Evolutionary conservation across 1,140 invertebrate genomes (phyloP), one percentile per base, ranked within the genome.

Genomic region (Mesaphorura yosii): DNA sequence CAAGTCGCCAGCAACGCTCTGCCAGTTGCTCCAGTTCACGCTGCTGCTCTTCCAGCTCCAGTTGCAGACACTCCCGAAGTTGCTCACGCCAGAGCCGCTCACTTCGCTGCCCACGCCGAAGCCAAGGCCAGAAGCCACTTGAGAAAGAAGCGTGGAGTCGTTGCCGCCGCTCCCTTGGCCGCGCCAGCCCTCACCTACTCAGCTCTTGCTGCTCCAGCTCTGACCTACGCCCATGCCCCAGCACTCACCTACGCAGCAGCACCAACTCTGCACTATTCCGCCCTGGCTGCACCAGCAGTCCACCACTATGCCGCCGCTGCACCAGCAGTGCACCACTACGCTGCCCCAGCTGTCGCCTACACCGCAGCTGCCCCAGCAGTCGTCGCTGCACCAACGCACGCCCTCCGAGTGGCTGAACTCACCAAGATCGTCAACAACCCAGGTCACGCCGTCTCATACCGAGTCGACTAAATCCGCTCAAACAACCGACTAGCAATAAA

Each of bases 1-100:
- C 73, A 76, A 44, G 76, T 72, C 22, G 70, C 71, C 48, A 66
- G 64, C 60, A 72, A 72, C 55, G 69, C 69, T 57, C 71, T 77
- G 17, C 68, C 75, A 34, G 67, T 68, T 41, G 74, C 69, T n/a
- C 72, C 72, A 63, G 63, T 66, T n/a, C 66, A 66, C 57, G 60
- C 67, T 5, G 64, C 66, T 28, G 70, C 67, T 15, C 45, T 25
- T 25, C 53, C 53, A 53, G 49, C 49, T 22, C 57, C 57, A 46
- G 15, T 51, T 41, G 34, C 22, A 26, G 62, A 65, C 40, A 67
- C 65, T 27, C 59, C 64, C 26, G 67, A 68, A 57, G 67, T 68
- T 12, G 55, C 44, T 41, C 60, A 56, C 22, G 66, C 52, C n/a
- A 51, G 53, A 15, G 59, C 54, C 38, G 59, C 58, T 34, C 66